Evolutionary conservation across 1,140 invertebrate species (phyloP).

Genomic region (Solenopsis fugax): DNA sequence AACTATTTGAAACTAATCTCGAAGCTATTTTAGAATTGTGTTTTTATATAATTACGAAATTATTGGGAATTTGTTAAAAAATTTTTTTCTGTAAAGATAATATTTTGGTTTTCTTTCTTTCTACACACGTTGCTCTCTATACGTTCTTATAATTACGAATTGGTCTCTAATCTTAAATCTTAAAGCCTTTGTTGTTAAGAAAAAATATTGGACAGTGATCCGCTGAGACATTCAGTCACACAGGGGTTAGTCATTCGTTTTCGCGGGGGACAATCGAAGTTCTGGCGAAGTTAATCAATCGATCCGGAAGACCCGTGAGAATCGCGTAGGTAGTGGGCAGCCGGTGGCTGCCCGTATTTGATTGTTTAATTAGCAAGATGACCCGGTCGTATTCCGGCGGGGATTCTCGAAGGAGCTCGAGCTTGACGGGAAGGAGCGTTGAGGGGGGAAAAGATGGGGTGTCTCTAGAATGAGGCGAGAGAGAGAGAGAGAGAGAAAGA

Average conservation of each 20-base stretch:
- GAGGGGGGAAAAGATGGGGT: slow-evolving; percentile 27
- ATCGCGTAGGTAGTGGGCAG: slow-evolving; percentile 77
- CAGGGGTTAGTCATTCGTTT: slow-evolving; percentile 36
- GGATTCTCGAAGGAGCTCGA: slow-evolving; percentile 75
- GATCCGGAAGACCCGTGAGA: slow-evolving; percentile 82
- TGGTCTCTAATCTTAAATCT: background rate
- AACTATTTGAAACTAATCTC: background rate
- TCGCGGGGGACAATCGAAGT: slow-evolving; percentile 82
- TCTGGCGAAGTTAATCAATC: slow-evolving; percentile 83
- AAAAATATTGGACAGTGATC: slow-evolving; percentile 36
- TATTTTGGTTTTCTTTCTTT: background rate
- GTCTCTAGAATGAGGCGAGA: slow-evolving; percentile 12
- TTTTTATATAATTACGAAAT: background rate
- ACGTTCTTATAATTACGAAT: background rate
- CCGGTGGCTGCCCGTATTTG: slow-evolving; percentile 85
- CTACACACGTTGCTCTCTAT: background rate
- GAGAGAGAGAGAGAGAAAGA: slow-evolving; percentile 44
- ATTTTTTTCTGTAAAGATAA: background rate
- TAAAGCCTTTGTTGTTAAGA: background rate
- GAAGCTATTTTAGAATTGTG: background rate
- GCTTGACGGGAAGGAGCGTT: slow-evolving; percentile 52
- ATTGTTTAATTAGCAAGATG: slow-evolving; percentile 87
- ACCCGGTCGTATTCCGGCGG: slow-evolving; percentile 81
- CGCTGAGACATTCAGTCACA: background rate
- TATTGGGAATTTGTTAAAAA: background rate